Base-by-base conservation (phyloP, 2,797 vertebrate genomes). In the Meda fulgida region DNA sequence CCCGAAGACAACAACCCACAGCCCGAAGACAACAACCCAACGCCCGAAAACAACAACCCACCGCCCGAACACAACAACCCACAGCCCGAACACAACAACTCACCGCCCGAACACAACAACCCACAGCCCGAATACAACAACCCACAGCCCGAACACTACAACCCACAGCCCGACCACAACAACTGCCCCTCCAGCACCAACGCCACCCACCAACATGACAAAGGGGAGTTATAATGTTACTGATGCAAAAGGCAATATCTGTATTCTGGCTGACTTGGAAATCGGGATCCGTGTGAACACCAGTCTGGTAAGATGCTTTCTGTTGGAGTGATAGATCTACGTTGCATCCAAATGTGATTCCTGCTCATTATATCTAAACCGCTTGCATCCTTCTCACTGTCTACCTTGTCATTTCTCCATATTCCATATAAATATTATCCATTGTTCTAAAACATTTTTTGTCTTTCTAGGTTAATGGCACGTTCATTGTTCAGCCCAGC, bases 401-500 rank as follows among this genome's bases (percentile, higher is more conserved):
- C n/a, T 75, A 46, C 18, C 53, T 3, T 58, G 69, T 70, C 2
- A 67, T 51, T 73, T 46, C 8, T 46, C 31, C 8, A 7, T 29
- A 10, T 43, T 10, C 18, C 23, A 46, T 38, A 51, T 18, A 40
- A 43, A 63, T 43, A 43, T 71, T 71, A 73, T 48, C 43, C 18
- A 67, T 5, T 73, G 21, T 46, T 87, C 73, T 40, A 7, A 53
- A 46, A 46, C 48, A n/a, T 53, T 43, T 31, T 65, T 11, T 46
- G 36, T 67, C 55, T 80, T 79, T 75, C 53, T 79, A 95, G 94
- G n/a, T 0, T 29, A 90, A 88, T 21, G 83, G 86, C 4, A 85
- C 72, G 4, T 96, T 93, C 78, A 90, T 87, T 7, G 83, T 96
- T 84, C 92, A 94, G 73, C 94, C 92, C 29, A 9, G 19, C 0